These are phyloP conservation scores for Drosophila pandora DNA, from an alignment of 1,140 invertebrate species.

Conservation along the genomic window DNA sequence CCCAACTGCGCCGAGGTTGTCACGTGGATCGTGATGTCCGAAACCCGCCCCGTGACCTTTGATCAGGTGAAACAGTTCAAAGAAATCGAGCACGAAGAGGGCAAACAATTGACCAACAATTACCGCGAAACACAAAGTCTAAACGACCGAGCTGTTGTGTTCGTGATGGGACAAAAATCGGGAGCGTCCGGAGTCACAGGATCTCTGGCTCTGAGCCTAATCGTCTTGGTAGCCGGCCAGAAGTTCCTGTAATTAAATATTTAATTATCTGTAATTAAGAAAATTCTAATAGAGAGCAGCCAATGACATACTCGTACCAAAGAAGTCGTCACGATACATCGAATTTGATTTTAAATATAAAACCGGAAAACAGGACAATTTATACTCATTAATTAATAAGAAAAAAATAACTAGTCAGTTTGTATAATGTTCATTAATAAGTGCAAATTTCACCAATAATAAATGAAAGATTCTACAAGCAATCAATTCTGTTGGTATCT, in stretches of 20 bases:
- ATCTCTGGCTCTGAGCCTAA: slow-evolving; percentile 16
- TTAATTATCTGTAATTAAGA: not conserved
- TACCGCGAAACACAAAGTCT: slow-evolving; percentile 83
- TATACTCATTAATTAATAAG: slow-evolving; percentile 64
- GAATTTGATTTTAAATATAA: slow-evolving; percentile 43
- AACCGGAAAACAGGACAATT: slow-evolving; percentile 47
- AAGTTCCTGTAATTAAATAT: slow-evolving; percentile 46
- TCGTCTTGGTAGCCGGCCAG: slow-evolving; percentile 24
- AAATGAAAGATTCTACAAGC: slow-evolving; percentile 58
- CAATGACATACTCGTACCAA: slow-evolving; percentile 63
- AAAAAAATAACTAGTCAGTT: slow-evolving; percentile 63
- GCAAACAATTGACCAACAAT: slow-evolving; percentile 82
- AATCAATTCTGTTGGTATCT: slow-evolving; percentile 5
- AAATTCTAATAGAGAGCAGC: slow-evolving; percentile 6
- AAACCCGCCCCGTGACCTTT: slow-evolving; percentile 86
- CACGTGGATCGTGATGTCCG: slow-evolving; percentile 89
- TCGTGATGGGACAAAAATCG: slow-evolving; percentile 44
- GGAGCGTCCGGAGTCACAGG: slow-evolving; percentile 18
- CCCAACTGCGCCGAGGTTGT: slow-evolving; percentile 90
- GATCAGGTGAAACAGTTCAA: slow-evolving; percentile 85
- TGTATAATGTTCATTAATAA: slow-evolving; percentile 55
- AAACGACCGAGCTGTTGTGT: slow-evolving; percentile 76
- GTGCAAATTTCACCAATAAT: slow-evolving; percentile 54
- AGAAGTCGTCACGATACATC: slow-evolving; percentile 50
- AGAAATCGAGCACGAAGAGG: slow-evolving; percentile 76